A percentile compares a stretch with the other conserved stretches of the same genome.
Evolutionary conservation across 2,797 vertebrate species (phyloP).

Genomic region (Aplochiton taeniatus): DNA sequence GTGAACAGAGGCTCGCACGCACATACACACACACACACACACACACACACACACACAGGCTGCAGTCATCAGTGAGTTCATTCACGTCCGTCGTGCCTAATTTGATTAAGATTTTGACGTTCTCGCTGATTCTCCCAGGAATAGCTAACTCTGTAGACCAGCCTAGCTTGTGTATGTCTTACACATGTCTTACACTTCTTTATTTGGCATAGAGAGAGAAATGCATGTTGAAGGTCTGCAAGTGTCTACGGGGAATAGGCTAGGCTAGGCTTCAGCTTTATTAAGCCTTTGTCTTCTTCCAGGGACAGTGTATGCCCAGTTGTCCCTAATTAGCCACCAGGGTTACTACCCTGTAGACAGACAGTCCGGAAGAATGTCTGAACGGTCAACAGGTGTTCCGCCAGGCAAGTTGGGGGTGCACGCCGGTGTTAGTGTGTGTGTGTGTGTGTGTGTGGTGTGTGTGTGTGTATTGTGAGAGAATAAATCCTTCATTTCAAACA

Average conservation of each 20-base stretch:
- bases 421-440: conserved; percentile 11
- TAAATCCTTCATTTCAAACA: not conserved
- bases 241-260: too few relatives aligned
- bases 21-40: conserved; percentile 9
- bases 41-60: conserved; percentile 22
- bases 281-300: too few relatives aligned
- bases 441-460: conserved; percentile 6
- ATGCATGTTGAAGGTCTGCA: too few relatives aligned
- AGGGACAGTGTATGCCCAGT: conserved; percentile 17
- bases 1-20: not conserved
- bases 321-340: conserved; percentile 26
- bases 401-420: conserved; percentile 36
- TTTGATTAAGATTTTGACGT: conserved; percentile 18
- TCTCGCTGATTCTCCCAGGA: too few relatives aligned
- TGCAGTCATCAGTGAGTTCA: conserved; percentile 30
- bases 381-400: conserved; percentile 59
- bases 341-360: conserved; percentile 26
- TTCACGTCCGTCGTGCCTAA: conserved; percentile 17
- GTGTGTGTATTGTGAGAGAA: conserved; percentile 12
- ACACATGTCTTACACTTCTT: too few relatives aligned
- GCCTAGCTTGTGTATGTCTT: too few relatives aligned
- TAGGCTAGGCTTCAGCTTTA: too few relatives aligned
- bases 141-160: too few relatives aligned
- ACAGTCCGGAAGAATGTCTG: conserved; percentile 34
- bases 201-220: too few relatives aligned